Percentiles rank a stretch among this genome's conserved stretches.
These are phyloP conservation scores for Amia ocellicauda DNA, from an alignment of 2,113 vertebrate genomes.

Conservation along the genomic window DNA sequence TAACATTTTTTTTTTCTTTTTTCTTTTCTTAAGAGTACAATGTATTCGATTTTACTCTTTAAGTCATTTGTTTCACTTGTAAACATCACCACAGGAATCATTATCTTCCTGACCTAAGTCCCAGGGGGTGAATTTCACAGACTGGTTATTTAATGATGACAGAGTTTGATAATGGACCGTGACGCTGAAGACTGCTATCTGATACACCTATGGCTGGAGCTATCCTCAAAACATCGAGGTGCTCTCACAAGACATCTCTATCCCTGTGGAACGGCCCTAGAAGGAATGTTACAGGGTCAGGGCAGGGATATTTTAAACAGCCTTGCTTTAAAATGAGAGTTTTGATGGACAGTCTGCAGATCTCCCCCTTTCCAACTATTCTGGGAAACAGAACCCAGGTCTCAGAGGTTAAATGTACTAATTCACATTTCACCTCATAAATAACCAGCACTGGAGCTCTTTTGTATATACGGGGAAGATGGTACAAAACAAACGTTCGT, in stretches of 20 bases:
- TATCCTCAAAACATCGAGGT: constrained; percentile 25
- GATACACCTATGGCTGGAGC: constrained; percentile 44
- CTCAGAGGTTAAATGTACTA: constrained; percentile 22
- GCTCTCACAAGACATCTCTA: constrained; percentile 31
- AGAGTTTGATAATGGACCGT: constrained; percentile 31
- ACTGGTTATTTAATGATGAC: constrained; percentile 30
- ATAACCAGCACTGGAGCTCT: background rate
- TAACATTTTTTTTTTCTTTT: background rate
- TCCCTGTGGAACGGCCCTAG: constrained; percentile 40
- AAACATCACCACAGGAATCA: constrained; percentile 12
- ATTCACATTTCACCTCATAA: constrained; percentile 5
- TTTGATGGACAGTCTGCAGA: constrained; percentile 53
- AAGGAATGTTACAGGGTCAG: constrained; percentile 41
- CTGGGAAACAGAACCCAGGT: constrained; percentile 29
- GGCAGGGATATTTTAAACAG: constrained; percentile 63
- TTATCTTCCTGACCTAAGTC: constrained; percentile 25
- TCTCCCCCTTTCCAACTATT: constrained; percentile 51
- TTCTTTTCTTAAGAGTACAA: background rate
- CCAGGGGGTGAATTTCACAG: constrained; percentile 20
- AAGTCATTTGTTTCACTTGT: background rate
- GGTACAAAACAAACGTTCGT: constrained; percentile 6
- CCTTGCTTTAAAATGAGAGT: constrained; percentile 38
- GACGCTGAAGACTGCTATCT: constrained; percentile 40
- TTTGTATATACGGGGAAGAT: background rate
- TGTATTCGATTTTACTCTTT: background rate